Base-by-base conservation (phyloP, 2,113 vertebrate genomes). In the Nesogale talazaci region DNA sequence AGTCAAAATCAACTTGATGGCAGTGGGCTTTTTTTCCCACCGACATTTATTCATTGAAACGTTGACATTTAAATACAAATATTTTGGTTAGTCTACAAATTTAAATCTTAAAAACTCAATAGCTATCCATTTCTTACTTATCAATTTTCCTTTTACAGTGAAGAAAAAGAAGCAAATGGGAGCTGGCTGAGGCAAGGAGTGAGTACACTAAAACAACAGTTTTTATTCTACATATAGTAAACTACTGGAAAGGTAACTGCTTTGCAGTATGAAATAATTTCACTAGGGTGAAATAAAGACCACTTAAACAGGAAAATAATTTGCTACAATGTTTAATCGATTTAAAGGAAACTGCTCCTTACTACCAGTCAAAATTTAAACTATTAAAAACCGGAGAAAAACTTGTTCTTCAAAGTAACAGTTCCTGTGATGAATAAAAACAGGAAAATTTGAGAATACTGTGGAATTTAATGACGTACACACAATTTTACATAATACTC, bases 1-100 rank as follows among this genome's bases (percentile, higher is more conserved):
- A 61, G 4, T 61, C 59, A 14, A 61, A 61, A 25, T 61, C 59
- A 61, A 52, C 46, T 52, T 52, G 46, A 52, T 52, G 46, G 46
- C 10, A 12, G 46, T 52, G 46, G 46, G 46, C 1, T 52, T 52
- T 52, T 52, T 52, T 52, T 52, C 46, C 10, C 46, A 12, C 46
- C 14, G 42, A 59, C 7, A 84, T 70, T 91, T 80, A 76, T 11
- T 87, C 17, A 56, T 14, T 78, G 12, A 90, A 88, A 57, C 36
- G 77, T 17, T 67, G 83, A 4, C 57, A 77, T 87, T 87, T 81
- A 81, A 63, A 89, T 93, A 78, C 27, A 87, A 52, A 31, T 67
- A 82, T 82, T 92, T 61, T 61, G 57, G 59, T 57, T 82, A 85
- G 19, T 85, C 38, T 93, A 83, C 9, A 52, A 94, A 83, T 86